Percentiles rank a stretch among this genome's conserved stretches.
Evolutionary conservation across 2,113 vertebrate species (phyloP).

Genomic region (Coturnix japonica): DNA sequence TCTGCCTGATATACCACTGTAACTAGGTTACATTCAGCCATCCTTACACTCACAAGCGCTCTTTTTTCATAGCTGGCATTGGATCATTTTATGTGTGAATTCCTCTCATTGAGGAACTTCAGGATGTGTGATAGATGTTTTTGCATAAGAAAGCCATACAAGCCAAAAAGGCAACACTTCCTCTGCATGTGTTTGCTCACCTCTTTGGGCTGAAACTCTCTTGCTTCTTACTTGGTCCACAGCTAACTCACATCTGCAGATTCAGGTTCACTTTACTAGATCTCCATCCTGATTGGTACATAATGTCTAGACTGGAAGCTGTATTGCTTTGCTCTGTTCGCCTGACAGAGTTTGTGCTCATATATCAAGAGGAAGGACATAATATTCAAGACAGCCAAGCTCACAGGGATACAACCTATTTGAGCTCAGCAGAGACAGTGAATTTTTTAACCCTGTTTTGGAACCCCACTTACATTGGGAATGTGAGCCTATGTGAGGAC

Average conservation of each 20-base stretch:
- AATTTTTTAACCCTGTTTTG: not conserved
- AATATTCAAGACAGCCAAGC: not conserved
- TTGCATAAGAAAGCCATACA: not conserved
- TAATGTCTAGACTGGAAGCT: not conserved
- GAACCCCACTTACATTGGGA: not conserved
- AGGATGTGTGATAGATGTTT: not conserved
- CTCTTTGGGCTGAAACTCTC: not conserved
- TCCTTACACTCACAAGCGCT: not conserved
- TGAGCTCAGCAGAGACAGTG: not conserved
- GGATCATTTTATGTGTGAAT: not conserved
- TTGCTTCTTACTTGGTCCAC: not conserved
- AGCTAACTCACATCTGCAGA: not conserved
- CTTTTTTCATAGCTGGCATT: not conserved
- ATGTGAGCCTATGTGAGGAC: not conserved
- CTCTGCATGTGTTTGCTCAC: not conserved
- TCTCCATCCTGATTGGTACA: fast-evolving
- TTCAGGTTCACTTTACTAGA: not conserved
- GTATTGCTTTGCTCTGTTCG: not conserved
- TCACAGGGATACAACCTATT: not conserved
- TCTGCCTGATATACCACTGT: not conserved
- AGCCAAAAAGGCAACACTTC: not conserved
- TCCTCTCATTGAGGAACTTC: not conserved
- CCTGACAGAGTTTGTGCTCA: not conserved
- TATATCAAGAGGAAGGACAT: not conserved
- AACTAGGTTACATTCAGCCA: not conserved